phyloP scores from a whole-genome alignment of 53 echinoderm and acorn worm species.

The Astropecten irregularis region DNA sequence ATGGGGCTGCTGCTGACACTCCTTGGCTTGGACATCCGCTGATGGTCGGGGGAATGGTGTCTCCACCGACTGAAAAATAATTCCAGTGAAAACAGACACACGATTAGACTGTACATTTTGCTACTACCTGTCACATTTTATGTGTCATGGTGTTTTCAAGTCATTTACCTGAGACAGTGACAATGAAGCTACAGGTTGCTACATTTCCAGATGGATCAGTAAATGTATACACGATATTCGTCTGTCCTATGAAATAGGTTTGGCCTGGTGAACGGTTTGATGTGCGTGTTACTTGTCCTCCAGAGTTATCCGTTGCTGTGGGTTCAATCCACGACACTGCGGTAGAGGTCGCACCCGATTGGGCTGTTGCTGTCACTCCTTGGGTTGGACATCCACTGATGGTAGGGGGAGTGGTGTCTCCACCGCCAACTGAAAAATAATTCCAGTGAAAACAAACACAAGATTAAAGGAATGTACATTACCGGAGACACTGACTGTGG shows the following conservation, averaged over 20 bases:
- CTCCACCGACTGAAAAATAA: conserved; percentile 44
- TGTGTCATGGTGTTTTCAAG: too few relatives aligned
- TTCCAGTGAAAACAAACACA: too few relatives aligned
- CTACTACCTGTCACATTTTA: too few relatives aligned
- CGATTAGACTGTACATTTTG: too few relatives aligned
- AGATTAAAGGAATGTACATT: conserved; percentile 3
- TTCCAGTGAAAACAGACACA: too few relatives aligned
- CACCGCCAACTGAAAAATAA: not conserved
- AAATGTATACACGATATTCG: conserved; percentile 36
- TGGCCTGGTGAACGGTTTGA: conserved; percentile 32
- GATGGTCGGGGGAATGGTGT: conserved; percentile 52
- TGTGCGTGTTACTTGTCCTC: not conserved
- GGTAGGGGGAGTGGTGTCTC: conserved; percentile 30
- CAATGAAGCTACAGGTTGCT: conserved; percentile 48
- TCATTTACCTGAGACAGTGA: conserved; percentile 47
- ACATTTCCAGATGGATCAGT: conserved; percentile 49
- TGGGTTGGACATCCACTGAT: conserved; percentile 42
- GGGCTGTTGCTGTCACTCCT: not conserved
- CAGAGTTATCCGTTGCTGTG: not conserved
- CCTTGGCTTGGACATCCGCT: conserved; percentile 44
- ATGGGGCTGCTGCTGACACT: conserved; percentile 10
- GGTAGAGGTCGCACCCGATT: not conserved
- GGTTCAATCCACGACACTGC: conserved; percentile 16
- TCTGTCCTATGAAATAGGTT: conserved; percentile 18
- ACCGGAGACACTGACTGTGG: too few relatives aligned